These are phyloP conservation scores for Galaxias olidus DNA, from an alignment of 2,797 vertebrate genomes.

Conservation along the genomic window DNA sequence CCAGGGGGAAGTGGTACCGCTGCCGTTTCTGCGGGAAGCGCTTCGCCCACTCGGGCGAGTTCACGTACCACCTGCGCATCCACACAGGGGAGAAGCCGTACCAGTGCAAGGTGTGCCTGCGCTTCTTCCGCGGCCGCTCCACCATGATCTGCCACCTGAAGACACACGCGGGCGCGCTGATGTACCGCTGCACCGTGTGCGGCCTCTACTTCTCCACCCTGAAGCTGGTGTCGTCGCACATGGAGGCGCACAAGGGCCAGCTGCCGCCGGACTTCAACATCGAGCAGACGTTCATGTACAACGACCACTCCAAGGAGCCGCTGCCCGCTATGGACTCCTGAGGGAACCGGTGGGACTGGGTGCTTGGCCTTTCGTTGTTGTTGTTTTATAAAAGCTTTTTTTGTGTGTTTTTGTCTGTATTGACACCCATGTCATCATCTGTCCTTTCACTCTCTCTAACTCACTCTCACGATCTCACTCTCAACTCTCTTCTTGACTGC, in stretches of 20 bases:
- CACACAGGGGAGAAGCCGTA: conserved; percentile 97
- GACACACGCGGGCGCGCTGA: conserved; percentile 95
- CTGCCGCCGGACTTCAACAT: conserved; percentile 94
- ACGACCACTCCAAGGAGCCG: conserved; percentile 94
- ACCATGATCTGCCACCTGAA: conserved; percentile 99
- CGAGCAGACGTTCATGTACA: conserved; percentile 99
- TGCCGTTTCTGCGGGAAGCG: conserved; percentile 95
- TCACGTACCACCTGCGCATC: conserved; percentile 96
- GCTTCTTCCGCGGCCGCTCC: conserved; percentile 95
- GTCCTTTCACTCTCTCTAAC: background rate
- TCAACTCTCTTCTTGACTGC: background rate
- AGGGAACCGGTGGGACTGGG: conserved; percentile 33
- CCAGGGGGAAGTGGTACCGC: conserved; percentile 82
- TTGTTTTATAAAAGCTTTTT: background rate
- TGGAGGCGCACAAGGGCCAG: conserved; percentile 93
- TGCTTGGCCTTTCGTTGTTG: background rate
- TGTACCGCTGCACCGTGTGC: conserved; percentile 96
- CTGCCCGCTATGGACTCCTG: conserved; percentile 84
- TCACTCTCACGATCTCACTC: background rate
- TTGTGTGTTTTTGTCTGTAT: background rate
- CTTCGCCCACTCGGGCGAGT: conserved; percentile 97
- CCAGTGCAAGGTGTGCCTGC: conserved; percentile 97
- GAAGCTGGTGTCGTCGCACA: conserved; percentile 95
- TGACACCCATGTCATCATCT: no score
- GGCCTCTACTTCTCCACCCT: conserved; percentile 96